Conservation (phyloP, 2,113 vertebrate genomes). For the Balaeniceps rex region DNA sequence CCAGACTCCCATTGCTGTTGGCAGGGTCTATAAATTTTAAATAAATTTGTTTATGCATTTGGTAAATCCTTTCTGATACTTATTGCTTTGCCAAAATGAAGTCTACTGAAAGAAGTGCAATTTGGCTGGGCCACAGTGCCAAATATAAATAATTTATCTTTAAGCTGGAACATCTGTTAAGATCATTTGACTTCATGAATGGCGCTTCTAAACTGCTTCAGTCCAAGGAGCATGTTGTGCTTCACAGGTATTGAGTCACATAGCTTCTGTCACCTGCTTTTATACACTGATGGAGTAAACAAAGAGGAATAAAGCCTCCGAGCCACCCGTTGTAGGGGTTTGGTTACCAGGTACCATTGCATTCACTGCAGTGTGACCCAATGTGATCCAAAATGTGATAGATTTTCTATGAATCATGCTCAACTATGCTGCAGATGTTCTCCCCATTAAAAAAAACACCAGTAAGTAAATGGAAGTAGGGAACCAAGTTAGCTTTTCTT, state of each 20-base stretch:
- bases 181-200: slow-evolving; percentile 7
- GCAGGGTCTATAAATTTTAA: neutral
- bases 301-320: neutral
- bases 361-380: neutral
- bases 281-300: neutral
- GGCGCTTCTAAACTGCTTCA: neutral
- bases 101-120: slow-evolving; percentile 34
- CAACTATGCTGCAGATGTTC: neutral
- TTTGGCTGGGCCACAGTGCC: slow-evolving; percentile 11
- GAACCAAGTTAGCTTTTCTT: neutral
- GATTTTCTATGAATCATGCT: neutral
- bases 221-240: neutral
- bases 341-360: neutral
- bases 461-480: neutral
- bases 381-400: neutral
- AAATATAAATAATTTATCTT: slow-evolving; percentile 38
- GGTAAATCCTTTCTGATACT: neutral
- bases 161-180: slow-evolving; percentile 30
- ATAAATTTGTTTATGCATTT: neutral
- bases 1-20: neutral
- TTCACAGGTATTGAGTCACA: neutral
- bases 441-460: neutral
- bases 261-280: neutral
- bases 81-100: neutral
- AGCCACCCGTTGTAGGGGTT: neutral